Conservation (phyloP, 2,797 vertebrate genomes). For the Melanotaenia trifasciata region DNA sequence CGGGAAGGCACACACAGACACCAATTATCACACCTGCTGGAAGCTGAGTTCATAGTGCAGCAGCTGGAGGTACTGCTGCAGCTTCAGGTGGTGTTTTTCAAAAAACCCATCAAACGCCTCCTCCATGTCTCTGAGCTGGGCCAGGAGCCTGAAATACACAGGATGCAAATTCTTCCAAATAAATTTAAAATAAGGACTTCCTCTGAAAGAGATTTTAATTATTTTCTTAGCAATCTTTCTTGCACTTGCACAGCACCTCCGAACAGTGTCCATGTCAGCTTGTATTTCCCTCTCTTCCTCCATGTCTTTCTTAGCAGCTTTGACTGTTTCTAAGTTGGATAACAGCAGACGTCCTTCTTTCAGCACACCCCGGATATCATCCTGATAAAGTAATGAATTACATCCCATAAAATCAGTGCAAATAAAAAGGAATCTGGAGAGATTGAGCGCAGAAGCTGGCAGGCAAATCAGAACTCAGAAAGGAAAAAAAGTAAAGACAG, state of each 20-base stretch:
- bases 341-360: conserved; percentile 91
- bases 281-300: conserved; percentile 81
- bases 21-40: conserved; percentile 85
- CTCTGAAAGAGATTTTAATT: neutral
- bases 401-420: too few species aligned
- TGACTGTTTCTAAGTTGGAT: conserved; percentile 88
- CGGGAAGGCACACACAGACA: neutral
- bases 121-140: conserved; percentile 95
- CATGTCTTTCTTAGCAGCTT: conserved; percentile 73
- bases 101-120: conserved; percentile 97
- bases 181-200: neutral
- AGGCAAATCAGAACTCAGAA: too few species aligned
- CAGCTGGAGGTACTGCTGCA: conserved; percentile 94
- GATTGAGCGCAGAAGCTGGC: neutral
- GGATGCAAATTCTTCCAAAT: neutral
- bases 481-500: neutral
- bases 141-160: conserved; percentile 85
- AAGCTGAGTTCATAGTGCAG: conserved; percentile 93
- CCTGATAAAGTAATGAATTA: conserved; percentile 74
- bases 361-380: conserved; percentile 89
- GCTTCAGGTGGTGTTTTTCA: conserved; percentile 97
- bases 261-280: conserved; percentile 91
- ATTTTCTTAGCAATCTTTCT: too few species aligned
- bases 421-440: neutral
- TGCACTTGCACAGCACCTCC: conserved; percentile 79